Conservation (phyloP, 2,888 invertebrate species). For the Callyntrura guangdongensis region DNA sequence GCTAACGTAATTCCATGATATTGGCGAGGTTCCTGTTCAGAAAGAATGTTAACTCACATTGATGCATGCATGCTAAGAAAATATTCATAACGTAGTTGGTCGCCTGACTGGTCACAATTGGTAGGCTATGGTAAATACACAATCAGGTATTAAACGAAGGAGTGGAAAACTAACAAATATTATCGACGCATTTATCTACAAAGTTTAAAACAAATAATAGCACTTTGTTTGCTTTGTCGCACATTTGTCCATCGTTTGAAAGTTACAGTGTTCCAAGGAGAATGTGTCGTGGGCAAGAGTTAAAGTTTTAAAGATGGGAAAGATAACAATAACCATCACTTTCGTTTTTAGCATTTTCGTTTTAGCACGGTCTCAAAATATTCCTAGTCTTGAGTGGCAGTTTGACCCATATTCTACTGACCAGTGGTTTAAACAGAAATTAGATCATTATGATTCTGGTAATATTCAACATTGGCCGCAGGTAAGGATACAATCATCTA, state of each 20-base stretch:
- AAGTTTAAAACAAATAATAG: too few relatives aligned
- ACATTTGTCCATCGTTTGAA: not conserved
- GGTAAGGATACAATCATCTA: constrained; percentile 67
- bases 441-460: constrained; percentile 70
- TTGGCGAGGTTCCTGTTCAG: constrained; percentile 7
- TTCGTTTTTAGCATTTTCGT: constrained; percentile 7
- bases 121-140: not conserved
- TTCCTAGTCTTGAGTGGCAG: constrained; percentile 60
- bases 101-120: constrained; percentile 24
- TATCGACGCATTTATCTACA: too few relatives aligned
- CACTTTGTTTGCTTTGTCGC: too few relatives aligned
- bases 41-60: not conserved
- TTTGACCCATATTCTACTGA: constrained; percentile 74
- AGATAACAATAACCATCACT: constrained; percentile 4
- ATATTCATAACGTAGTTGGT: constrained; percentile 35
- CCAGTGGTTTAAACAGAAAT: constrained; percentile 77
- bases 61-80: constrained; percentile 60
- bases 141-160: not conserved
- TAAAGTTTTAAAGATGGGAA: constrained; percentile 29
- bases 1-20: constrained; percentile 45
- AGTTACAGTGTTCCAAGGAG: not conserved
- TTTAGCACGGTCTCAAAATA: constrained; percentile 31
- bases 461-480: constrained; percentile 73
- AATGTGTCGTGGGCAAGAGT: not conserved
- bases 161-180: not conserved